Evolutionary conservation across 2,113 vertebrate genomes (phyloP).

Genomic region (Ochotona princeps): DNA sequence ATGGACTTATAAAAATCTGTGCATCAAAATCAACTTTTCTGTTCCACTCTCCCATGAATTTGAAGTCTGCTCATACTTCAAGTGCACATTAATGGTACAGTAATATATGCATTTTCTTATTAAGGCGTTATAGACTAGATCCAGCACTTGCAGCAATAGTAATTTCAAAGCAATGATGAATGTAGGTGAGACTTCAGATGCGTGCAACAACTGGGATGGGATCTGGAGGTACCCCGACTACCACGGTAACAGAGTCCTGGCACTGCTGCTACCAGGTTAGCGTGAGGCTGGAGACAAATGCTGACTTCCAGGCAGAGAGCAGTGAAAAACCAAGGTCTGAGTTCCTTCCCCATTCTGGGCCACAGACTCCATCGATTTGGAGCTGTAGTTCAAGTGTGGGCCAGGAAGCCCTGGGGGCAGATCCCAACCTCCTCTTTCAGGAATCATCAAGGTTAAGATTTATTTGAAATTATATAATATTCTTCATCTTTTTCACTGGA

Average conservation of each 20-base stretch:
- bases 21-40: too few relatives aligned
- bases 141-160: background rate
- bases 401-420: background rate
- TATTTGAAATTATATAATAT: slow-evolving; percentile 11
- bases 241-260: slow-evolving; percentile 5
- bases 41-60: too few relatives aligned
- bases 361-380: background rate
- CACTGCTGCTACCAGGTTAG: background rate
- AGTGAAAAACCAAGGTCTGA: background rate
- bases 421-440: background rate
- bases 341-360: background rate
- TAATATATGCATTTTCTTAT: background rate
- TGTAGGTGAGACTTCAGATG: slow-evolving; percentile 27
- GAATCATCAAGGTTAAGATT: background rate
- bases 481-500: background rate
- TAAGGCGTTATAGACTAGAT: slow-evolving; percentile 20
- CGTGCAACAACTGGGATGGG: background rate
- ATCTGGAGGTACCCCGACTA: slow-evolving; percentile 31
- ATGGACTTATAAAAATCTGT: too few relatives aligned
- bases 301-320: background rate
- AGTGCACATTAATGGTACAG: background rate
- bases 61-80: slow-evolving; percentile 22
- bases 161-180: slow-evolving; percentile 43
- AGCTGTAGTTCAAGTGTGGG: background rate
- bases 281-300: slow-evolving; percentile 21